Base-by-base conservation (phyloP, 2,888 invertebrate species). In the Lasius fuliginosus region DNA sequence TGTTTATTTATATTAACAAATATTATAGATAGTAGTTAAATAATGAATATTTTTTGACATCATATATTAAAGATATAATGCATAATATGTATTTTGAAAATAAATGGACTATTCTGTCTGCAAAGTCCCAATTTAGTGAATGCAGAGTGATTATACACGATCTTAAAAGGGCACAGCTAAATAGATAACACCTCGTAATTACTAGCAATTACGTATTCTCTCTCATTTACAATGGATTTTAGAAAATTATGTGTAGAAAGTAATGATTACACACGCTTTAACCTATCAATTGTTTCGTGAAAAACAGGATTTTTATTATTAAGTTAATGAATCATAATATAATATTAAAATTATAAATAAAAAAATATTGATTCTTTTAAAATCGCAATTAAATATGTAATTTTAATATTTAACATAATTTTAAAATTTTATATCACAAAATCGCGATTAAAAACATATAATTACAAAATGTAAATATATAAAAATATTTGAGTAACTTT, bases 161-260 rank as follows among this genome's bases (percentile, higher is more conserved):
- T 79, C 46, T 79, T 79, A 60, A 60, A 71, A 79, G 60, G 27
- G 33, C 36, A 18, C 1, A 60, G 46, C 33, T 79, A 71, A 79
- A 71, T 71, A 71, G 79, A 42, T 60, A 79, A 79, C 46, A 79
- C 46, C 71, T 79, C 46, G 60, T 79, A 79, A 79, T 79, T 79
- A 60, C 36, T 60, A 46, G 71, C 46, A 79, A 79, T 79, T 79
- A 71, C 60, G 33, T 71, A 71, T 79, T 79, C 79, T 71, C 42
- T 79, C 69, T 79, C 46, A 33, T 46, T 69, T 69, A 79, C 30
- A 60, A 46, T 33, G 23, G 46, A 46, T 79, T 60, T 71, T 60
- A 71, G 60, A 1, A 23, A 46, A 42, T 11, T 79, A 53, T 62
- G 12, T 53, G 18, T 64, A 30, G 60, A 46, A 36, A 42, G 60